Conservation (phyloP, 2,113 vertebrate genomes). For the Myotis lucifugus region DNA sequence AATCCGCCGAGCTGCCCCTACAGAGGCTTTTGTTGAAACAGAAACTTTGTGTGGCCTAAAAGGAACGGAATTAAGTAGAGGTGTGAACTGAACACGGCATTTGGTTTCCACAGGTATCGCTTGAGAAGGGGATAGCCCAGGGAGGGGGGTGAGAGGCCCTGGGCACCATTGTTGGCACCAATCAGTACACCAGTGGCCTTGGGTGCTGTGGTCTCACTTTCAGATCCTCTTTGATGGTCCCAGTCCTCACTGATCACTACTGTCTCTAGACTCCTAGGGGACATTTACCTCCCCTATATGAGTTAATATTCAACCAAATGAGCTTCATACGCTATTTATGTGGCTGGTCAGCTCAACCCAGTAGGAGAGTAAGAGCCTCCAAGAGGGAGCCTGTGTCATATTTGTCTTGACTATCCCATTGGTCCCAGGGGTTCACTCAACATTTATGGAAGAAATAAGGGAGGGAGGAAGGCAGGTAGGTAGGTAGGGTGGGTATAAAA, state of each 20-base stretch:
- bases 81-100: neutral
- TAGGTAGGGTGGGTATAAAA: neutral
- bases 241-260: neutral
- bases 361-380: neutral
- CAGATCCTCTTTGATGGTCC: neutral
- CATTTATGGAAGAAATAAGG: neutral
- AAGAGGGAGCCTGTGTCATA: neutral
- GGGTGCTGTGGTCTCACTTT: neutral
- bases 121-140: neutral
- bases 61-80: slow-evolving; percentile 50
- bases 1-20: neutral
- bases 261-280: neutral
- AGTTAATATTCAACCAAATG: neutral
- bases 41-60: slow-evolving; percentile 65
- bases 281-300: neutral
- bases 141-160: neutral
- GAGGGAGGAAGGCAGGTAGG: neutral
- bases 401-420: neutral
- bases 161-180: neutral
- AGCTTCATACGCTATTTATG: neutral
- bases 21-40: slow-evolving; percentile 58
- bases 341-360: neutral
- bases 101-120: neutral
- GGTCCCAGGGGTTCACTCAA: neutral
- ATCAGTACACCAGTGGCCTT: neutral